Evolutionary conservation across 2,888 invertebrate genomes (phyloP).

Genomic region (Athalia rosae): DNA sequence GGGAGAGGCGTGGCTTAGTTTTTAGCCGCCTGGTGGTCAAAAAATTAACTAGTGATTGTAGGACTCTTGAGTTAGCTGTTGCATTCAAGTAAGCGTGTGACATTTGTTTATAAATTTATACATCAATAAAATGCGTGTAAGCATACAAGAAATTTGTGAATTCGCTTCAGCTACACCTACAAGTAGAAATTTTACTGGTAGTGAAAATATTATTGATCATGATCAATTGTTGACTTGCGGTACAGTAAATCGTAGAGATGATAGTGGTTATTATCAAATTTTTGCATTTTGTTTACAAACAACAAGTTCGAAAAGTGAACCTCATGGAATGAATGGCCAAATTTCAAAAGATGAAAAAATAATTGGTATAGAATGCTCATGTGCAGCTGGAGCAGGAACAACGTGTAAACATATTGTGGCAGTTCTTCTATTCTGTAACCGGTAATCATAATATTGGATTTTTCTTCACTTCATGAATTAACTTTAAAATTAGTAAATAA

Average conservation of each 20-base stretch:
- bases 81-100: background rate
- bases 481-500: background rate
- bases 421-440: slow-evolving; percentile 28
- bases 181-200: slow-evolving; percentile 14
- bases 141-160: slow-evolving; percentile 11
- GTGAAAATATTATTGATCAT: slow-evolving; percentile 8
- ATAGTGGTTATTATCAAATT: background rate
- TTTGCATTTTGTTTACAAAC: slow-evolving; percentile 24
- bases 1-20: slow-evolving; percentile 14
- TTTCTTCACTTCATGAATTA: slow-evolving; percentile 9
- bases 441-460: slow-evolving; percentile 26
- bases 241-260: background rate
- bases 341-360: slow-evolving; percentile 18
- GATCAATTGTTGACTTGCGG: background rate
- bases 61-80: background rate
- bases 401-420: slow-evolving; percentile 21
- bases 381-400: slow-evolving; percentile 30
- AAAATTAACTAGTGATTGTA: slow-evolving; percentile 2
- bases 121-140: background rate
- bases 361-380: slow-evolving; percentile 22
- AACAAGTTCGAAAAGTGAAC: background rate
- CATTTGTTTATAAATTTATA: background rate
- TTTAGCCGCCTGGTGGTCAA: slow-evolving; percentile 1
- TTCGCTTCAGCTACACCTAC: slow-evolving; percentile 6
- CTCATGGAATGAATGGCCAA: slow-evolving; percentile 21